These are phyloP conservation scores for Coptodon bakossiorum DNA, from an alignment of 2,113 vertebrate species.

Conservation along the genomic window DNA sequence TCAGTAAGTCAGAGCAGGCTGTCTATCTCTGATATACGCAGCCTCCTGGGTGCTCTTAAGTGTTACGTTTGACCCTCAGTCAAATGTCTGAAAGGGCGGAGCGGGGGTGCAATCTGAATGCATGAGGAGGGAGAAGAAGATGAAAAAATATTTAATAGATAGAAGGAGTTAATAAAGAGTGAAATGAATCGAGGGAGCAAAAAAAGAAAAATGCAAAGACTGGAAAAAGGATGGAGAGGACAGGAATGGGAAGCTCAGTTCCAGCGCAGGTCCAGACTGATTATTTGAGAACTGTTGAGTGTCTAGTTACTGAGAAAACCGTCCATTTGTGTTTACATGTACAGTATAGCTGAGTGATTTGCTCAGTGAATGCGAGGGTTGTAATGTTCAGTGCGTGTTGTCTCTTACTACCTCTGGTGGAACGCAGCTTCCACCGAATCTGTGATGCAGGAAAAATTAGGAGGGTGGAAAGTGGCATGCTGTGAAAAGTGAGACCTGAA, in stretches of 20 bases:
- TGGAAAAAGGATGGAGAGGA: background rate
- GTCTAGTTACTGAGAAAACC: background rate
- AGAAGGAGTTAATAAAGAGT: background rate
- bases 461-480: background rate
- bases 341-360: background rate
- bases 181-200: background rate
- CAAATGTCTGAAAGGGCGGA: background rate
- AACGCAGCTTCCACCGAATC: background rate
- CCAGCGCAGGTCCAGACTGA: background rate
- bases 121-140: background rate
- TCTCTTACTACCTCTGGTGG: background rate
- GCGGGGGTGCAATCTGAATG: background rate
- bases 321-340: background rate
- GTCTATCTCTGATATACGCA: constrained; percentile 17
- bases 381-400: background rate
- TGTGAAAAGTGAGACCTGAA: background rate
- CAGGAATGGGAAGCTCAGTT: background rate
- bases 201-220: background rate
- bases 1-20: constrained; percentile 7
- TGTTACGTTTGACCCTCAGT: background rate
- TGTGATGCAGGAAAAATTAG: background rate
- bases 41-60: constrained; percentile 3
- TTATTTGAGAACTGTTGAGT: background rate
- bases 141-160: background rate
- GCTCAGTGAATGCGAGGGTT: background rate